These are phyloP conservation scores for Netelia virgata DNA, from an alignment of 2,888 invertebrate species.

Conservation along the genomic window DNA sequence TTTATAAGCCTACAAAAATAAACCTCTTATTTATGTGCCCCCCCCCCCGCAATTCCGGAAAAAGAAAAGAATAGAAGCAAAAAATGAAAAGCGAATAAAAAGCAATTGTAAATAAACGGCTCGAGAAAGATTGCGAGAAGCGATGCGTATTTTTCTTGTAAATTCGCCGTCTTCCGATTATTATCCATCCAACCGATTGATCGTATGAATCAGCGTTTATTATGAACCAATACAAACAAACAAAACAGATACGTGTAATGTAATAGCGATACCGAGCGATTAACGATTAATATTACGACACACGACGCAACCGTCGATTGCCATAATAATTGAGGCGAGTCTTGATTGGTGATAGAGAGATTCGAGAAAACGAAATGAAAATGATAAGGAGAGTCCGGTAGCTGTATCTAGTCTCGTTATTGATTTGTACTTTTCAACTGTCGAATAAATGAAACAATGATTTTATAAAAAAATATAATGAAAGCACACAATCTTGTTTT, in stretches of 20 bases:
- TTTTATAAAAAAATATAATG: slow-evolving; percentile 65
- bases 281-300: slow-evolving; percentile 68
- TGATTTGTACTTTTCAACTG: slow-evolving; percentile 82
- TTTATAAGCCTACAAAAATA: slow-evolving; percentile 71
- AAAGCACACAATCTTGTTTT: neutral
- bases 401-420: slow-evolving; percentile 82
- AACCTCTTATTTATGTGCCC: slow-evolving; percentile 76
- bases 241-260: slow-evolving; percentile 34
- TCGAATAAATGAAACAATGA: slow-evolving; percentile 76
- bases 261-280: slow-evolving; percentile 50
- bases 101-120: slow-evolving; percentile 54
- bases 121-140: slow-evolving; percentile 31
- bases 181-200: slow-evolving; percentile 65
- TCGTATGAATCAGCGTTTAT: slow-evolving; percentile 43
- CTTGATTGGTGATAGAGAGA: slow-evolving; percentile 73
- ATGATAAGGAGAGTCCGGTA: slow-evolving; percentile 75
- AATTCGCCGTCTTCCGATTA: slow-evolving; percentile 64
- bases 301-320: slow-evolving; percentile 71
- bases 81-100: neutral
- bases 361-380: slow-evolving; percentile 47
- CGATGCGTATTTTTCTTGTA: slow-evolving; percentile 42
- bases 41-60: slow-evolving; percentile 40
- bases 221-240: slow-evolving; percentile 26
- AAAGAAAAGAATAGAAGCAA: slow-evolving; percentile 25
- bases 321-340: slow-evolving; percentile 72